phyloP scores from a whole-genome alignment of 1,140 invertebrate genomes.

The Plodia interpunctella region DNA sequence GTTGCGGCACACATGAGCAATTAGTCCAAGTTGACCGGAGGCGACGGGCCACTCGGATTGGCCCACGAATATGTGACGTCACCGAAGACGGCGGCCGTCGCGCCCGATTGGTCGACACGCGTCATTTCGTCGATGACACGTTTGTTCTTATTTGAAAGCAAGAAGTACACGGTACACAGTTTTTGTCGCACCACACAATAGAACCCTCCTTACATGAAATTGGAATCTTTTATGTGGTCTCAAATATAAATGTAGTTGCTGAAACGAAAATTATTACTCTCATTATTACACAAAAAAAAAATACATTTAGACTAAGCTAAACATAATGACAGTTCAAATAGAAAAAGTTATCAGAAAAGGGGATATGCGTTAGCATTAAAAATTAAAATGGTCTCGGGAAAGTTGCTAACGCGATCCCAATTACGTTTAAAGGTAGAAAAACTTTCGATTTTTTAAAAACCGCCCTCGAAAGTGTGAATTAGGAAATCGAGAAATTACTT shows the following conservation, averaged over 20 bases:
- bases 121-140: constrained; percentile 74
- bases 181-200: constrained; percentile 58
- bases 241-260: constrained; percentile 16
- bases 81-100: constrained; percentile 67
- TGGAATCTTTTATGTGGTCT: constrained; percentile 30
- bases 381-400: constrained; percentile 39
- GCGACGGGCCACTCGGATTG: constrained; percentile 61
- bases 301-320: constrained; percentile 1
- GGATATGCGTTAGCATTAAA: constrained; percentile 35
- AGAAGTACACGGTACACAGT: constrained; percentile 59
- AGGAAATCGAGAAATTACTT: constrained; percentile 69
- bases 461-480: constrained; percentile 69
- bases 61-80: constrained; percentile 62
- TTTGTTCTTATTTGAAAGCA: constrained; percentile 74
- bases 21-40: constrained; percentile 75
- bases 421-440: constrained; percentile 46
- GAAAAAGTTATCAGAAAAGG: constrained; percentile 20
- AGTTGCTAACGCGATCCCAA: constrained; percentile 50
- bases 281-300: constrained; percentile 17
- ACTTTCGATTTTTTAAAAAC: constrained; percentile 61
- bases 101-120: constrained; percentile 74
- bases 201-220: constrained; percentile 35
- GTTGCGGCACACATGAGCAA: constrained; percentile 75
- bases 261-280: constrained; percentile 4
- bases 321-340: constrained; percentile 7